phyloP scores from a whole-genome alignment of 2,888 invertebrate species.

The Eupeodes latifasciatus region DNA sequence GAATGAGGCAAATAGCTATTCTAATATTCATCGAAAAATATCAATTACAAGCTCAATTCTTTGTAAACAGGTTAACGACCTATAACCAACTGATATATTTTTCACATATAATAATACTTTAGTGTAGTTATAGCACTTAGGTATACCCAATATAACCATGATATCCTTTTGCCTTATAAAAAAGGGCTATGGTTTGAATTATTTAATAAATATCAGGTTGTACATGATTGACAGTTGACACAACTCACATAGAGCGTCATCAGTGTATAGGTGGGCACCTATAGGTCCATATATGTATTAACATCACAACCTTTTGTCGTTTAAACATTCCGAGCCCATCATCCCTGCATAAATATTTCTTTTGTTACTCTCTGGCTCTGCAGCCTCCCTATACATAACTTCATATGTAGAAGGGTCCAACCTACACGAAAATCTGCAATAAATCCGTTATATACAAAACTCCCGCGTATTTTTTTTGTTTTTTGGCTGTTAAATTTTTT shows the following conservation, averaged over 20 bases:
- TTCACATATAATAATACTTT: too few species aligned
- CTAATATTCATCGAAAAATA: too few species aligned
- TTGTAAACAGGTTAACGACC: too few species aligned
- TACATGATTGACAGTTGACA: conserved; percentile 38
- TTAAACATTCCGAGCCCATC: conserved; percentile 14
- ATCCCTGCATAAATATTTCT: conserved; percentile 7
- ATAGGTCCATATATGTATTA: not conserved
- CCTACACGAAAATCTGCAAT: not conserved
- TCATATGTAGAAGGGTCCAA: not conserved
- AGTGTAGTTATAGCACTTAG: too few species aligned
- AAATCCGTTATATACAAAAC: conserved; percentile 6
- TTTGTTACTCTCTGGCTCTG: not conserved
- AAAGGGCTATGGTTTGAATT: not conserved
- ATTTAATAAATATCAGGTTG: conserved; percentile 37
- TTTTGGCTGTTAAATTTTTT: not conserved
- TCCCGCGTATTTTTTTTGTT: not conserved
- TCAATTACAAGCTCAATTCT: too few species aligned
- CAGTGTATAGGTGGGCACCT: too few species aligned
- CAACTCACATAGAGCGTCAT: not conserved
- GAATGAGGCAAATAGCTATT: too few species aligned
- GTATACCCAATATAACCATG: too few species aligned
- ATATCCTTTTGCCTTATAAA: not conserved
- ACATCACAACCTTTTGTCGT: conserved; percentile 3
- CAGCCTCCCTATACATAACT: not conserved
- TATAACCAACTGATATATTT: too few species aligned